Conservation (phyloP, 2,888 invertebrate genomes). For the Clitarchus hookeri region DNA sequence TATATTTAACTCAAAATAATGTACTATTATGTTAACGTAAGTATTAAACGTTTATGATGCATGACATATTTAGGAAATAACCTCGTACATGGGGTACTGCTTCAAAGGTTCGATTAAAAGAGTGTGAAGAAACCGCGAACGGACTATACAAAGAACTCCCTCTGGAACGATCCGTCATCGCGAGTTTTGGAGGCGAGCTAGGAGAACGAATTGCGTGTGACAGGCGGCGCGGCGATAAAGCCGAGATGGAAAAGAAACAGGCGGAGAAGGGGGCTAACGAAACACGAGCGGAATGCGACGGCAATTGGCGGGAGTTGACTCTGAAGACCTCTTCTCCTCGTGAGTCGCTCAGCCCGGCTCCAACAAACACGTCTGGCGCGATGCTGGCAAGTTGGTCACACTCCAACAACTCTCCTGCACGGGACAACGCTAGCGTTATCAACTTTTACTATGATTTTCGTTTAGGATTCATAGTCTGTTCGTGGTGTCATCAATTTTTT, state of each 20-base stretch:
- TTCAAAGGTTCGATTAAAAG: no score
- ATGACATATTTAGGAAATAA: no score
- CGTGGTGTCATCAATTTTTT: no score
- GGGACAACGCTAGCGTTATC: no score
- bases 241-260: neutral
- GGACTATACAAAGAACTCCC: neutral
- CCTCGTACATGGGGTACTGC: no score
- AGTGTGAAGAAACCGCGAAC: no score
- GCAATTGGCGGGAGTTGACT: conserved; percentile 8
- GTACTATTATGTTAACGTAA: no score
- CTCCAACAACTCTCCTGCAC: no score
- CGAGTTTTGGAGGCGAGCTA: neutral
- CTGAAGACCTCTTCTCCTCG: neutral
- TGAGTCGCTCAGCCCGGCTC: neutral
- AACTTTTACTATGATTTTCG: no score
- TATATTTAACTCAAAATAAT: no score
- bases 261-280: neutral
- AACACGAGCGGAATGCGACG: neutral
- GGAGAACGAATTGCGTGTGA: neutral
- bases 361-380: neutral
- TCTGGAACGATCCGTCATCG: neutral
- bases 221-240: neutral
- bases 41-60: no score
- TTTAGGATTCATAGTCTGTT: no score
- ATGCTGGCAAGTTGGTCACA: neutral